Conservation (phyloP, 2,113 vertebrate species). For the Corapipo altera region DNA sequence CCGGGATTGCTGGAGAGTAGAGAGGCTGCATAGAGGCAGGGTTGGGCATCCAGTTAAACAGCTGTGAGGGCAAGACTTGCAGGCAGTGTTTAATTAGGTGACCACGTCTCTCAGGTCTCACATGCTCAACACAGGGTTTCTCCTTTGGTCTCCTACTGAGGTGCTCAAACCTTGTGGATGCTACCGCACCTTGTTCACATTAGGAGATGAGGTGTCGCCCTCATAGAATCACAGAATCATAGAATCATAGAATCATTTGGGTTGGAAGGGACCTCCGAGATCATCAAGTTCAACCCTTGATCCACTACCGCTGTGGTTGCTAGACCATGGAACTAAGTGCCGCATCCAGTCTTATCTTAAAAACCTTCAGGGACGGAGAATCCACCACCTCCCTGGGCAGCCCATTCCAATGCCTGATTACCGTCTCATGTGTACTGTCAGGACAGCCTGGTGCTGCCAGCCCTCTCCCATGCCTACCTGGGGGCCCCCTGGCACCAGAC, state of each 20-base stretch:
- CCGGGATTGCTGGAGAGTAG: accelerated
- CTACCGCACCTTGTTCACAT: background rate
- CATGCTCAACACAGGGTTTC: background rate
- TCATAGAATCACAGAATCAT: background rate
- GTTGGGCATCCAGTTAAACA: background rate
- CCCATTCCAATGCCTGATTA: too few species aligned
- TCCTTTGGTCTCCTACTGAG: background rate
- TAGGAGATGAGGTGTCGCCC: background rate
- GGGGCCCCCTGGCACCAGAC: accelerated
- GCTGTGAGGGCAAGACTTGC: background rate
- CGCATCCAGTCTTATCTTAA: too few species aligned
- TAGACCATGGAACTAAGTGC: too few species aligned
- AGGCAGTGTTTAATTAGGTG: background rate
- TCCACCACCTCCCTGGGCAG: too few species aligned
- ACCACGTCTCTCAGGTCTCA: background rate
- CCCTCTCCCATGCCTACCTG: background rate
- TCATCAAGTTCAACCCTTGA: too few species aligned
- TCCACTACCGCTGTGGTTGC: too few species aligned
- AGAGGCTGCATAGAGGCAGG: background rate
- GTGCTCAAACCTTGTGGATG: background rate
- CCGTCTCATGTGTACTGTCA: accelerated
- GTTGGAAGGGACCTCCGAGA: too few species aligned
- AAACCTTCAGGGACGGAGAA: too few species aligned
- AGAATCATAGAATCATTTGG: too few species aligned
- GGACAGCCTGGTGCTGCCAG: background rate